Evolutionary conservation across 1,140 invertebrate species (phyloP).

Genomic region (Drosophila fuyamai): DNA sequence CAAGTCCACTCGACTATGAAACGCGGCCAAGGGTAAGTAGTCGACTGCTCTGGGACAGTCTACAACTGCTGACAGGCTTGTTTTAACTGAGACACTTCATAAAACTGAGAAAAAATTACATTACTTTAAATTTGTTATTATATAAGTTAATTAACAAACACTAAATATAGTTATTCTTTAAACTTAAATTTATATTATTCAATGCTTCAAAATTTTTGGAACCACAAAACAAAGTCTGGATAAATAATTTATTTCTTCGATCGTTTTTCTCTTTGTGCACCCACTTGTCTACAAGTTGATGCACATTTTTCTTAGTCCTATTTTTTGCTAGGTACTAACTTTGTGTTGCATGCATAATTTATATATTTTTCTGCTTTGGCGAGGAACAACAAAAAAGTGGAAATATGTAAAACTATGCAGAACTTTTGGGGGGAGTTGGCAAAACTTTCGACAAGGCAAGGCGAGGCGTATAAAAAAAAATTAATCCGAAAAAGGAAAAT

Average conservation of each 20-base stretch:
- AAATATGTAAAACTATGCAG: slow-evolving; percentile 79
- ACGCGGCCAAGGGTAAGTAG: slow-evolving; percentile 89
- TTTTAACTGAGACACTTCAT: slow-evolving; percentile 2
- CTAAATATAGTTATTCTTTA: too few relatives aligned
- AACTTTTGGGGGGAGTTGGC: slow-evolving; percentile 50
- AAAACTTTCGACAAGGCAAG: slow-evolving; percentile 49
- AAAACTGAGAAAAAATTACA: background rate
- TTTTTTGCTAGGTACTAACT: slow-evolving; percentile 48
- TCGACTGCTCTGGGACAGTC: background rate
- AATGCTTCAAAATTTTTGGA: too few relatives aligned
- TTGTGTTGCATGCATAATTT: slow-evolving; percentile 80
- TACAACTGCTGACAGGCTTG: slow-evolving; percentile 12
- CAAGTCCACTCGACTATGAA: slow-evolving; percentile 91
- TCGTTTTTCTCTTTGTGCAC: background rate
- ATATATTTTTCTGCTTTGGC: slow-evolving; percentile 70
- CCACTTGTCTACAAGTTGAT: slow-evolving; percentile 46
- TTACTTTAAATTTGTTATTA: too few relatives aligned
- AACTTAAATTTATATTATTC: background rate
- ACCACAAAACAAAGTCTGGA: background rate
- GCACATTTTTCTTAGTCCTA: slow-evolving; percentile 44
- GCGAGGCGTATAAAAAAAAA: slow-evolving; percentile 39
- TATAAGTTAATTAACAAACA: too few relatives aligned
- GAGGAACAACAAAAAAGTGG: slow-evolving; percentile 31
- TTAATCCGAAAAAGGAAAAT: slow-evolving; percentile 50
- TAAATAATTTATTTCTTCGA: background rate